Conservation (phyloP, 1,140 invertebrate species). For the Polypedilum pembai region DNA sequence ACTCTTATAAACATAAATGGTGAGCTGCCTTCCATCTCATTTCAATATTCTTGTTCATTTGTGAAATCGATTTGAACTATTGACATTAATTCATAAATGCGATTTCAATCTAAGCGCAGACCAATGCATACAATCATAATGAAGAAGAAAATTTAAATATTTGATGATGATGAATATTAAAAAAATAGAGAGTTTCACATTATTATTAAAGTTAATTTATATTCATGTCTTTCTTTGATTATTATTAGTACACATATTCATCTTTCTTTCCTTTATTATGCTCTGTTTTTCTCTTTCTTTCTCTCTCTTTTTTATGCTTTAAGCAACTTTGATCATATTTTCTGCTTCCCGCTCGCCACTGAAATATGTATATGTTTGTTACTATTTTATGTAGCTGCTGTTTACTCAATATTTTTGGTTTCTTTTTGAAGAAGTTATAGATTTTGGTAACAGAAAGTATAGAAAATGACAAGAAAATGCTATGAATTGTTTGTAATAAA, state of each 20-base stretch:
- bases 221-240: conserved; percentile 12
- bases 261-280: neutral
- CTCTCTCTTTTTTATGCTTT: neutral
- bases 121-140: neutral
- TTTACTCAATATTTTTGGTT: no score
- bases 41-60: neutral
- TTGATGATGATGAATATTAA: conserved; percentile 1
- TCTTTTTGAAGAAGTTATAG: no score
- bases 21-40: neutral
- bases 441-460: no score
- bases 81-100: conserved; percentile 7
- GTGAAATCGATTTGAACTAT: conserved; percentile 5
- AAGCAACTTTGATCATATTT: neutral
- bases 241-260: conserved; percentile 13
- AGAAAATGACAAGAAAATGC: no score
- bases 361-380: neutral
- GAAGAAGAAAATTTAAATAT: neutral
- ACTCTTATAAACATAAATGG: conserved; percentile 6
- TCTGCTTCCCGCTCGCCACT: neutral
- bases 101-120: neutral
- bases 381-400: no score
- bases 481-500: no score
- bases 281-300: neutral
- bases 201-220: conserved; percentile 15
- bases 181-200: neutral